Conservation (phyloP, 2,797 vertebrate species). For the Dipus sagitta region DNA sequence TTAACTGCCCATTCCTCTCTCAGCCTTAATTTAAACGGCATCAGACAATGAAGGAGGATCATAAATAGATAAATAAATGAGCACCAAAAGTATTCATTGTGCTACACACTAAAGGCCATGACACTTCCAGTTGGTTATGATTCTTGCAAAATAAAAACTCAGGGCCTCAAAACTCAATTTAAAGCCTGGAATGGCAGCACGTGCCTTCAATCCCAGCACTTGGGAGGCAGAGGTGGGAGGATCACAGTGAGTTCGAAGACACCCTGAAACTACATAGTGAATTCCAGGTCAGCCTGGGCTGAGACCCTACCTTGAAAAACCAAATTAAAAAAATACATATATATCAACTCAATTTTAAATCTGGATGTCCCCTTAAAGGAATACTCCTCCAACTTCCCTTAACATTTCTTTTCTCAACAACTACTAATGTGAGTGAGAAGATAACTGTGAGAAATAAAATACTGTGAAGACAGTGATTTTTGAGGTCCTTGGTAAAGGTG, state of each 20-base stretch:
- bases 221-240: too few relatives aligned
- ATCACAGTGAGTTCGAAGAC: too few relatives aligned
- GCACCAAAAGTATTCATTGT: not conserved
- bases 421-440: not conserved
- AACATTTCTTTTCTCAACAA: conserved; percentile 34
- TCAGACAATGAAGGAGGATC: conserved; percentile 22
- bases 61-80: not conserved
- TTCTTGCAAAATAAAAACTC: conserved; percentile 43
- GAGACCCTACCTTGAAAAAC: too few relatives aligned
- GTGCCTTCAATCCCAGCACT: too few relatives aligned
- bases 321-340: too few relatives aligned
- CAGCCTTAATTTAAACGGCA: not conserved
- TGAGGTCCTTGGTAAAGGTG: not conserved
- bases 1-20: not conserved
- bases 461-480: not conserved
- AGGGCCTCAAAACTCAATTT: not conserved
- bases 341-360: not conserved
- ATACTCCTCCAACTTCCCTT: conserved; percentile 25
- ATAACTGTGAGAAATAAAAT: conserved; percentile 34
- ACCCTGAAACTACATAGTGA: too few relatives aligned
- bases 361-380: not conserved
- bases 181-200: too few relatives aligned
- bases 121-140: conserved; percentile 8
- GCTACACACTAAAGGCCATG: not conserved
- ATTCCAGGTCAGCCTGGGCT: too few relatives aligned